Evolutionary conservation across 2,113 vertebrate genomes (phyloP).

Genomic region (Charadrius vociferus): DNA sequence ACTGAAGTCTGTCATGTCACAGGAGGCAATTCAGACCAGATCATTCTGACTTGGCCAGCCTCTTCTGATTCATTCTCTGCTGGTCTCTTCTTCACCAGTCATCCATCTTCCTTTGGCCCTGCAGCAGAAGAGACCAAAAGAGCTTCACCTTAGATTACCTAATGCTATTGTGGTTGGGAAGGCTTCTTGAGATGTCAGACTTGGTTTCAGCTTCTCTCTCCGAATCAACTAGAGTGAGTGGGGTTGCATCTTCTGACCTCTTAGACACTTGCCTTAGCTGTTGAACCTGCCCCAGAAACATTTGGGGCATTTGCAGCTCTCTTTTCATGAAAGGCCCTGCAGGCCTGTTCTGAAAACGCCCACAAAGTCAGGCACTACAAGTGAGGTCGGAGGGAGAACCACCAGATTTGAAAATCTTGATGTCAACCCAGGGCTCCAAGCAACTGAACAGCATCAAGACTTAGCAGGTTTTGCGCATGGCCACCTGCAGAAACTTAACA

Average conservation of each 20-base stretch:
- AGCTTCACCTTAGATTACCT: neutral
- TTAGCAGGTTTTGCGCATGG: rapidly evolving
- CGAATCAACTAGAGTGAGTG: rapidly evolving
- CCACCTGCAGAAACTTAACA: neutral
- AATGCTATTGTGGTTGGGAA: neutral
- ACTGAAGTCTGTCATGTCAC: neutral
- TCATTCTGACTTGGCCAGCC: neutral
- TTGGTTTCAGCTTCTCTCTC: neutral
- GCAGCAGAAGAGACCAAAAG: rapidly evolving
- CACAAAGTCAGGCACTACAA: neutral
- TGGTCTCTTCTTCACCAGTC: neutral
- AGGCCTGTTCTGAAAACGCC: neutral
- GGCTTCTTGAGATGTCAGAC: neutral
- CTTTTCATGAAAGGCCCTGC: neutral
- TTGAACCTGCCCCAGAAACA: neutral
- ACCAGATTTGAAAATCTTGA: neutral
- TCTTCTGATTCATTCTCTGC: too few relatives aligned
- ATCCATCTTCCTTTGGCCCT: neutral
- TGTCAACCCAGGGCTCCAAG: neutral
- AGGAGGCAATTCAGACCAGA: neutral
- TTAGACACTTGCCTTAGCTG: neutral
- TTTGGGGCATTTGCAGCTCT: neutral
- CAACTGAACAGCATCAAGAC: neutral
- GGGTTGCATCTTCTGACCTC: neutral
- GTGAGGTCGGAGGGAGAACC: neutral